Base-by-base conservation (phyloP, 2,113 vertebrate genomes). In the Campylorhamphus procurvoides region DNA sequence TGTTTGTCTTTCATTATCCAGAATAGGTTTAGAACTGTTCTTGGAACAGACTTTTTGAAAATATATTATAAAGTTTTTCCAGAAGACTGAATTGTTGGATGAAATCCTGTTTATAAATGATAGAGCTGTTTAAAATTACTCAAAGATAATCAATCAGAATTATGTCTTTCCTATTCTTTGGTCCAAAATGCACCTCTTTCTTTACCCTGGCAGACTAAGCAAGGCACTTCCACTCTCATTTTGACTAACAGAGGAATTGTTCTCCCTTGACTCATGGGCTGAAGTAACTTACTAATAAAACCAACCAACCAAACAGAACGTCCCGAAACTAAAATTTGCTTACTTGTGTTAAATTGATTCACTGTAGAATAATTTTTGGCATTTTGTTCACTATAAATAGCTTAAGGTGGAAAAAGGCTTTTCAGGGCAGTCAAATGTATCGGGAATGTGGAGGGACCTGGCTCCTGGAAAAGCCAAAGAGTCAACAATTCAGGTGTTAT, bases 1-100 rank as follows among this genome's bases (percentile, higher is more conserved):
- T 88, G 84, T 93, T 97, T 90, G 89, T 37, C 63, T 92, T 83
- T 90, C 50, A 29, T 93, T 89, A 59, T 92, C 76, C 79, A 94
- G 87, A 92, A 68, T 67, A 92, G 78, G 59, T 95, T 91, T 76
- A 93, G 52, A 55, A 23, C 82, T 84, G 81, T 81, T 94, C 77
- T 87, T 88, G 77, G 68, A 94, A 71, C 53, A 29, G 75, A 22
- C 80, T 60, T 60, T 86, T 71, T 77, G 75, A 93, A 83, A 94
- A 93, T 37, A 37, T 9, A 37, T 67, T n/a, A 79, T 16, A 14
- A 78, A 81, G 55, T 69, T 94, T 86, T 95, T 87, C 84, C 2
- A 15, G 72, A 25, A 95, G 87, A 59, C 49, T 59, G 53, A 72
- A 69, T 69, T 49, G 33, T 68, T 97, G 96, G 94, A 84, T 83